Evolutionary conservation across 2,888 invertebrate species (phyloP), one percentile per base, ranked within the genome.

Genomic region (Andricus quercusramuli): DNA sequence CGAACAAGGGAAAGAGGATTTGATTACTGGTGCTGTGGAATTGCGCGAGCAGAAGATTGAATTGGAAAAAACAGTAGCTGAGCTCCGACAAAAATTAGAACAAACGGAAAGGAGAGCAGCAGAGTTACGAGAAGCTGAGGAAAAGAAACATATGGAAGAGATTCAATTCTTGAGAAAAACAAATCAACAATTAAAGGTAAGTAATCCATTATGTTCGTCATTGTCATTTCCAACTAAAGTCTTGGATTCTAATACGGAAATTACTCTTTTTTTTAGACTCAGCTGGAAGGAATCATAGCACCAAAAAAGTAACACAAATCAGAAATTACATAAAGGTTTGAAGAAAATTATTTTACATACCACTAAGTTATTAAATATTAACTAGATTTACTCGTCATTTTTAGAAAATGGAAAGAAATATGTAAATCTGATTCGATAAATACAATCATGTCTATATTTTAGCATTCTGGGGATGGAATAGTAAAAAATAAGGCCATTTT

Each of bases 201-300:
- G 47, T 47, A 3, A 47, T 47, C 4, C 4, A 47, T 15, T 2
- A 47, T 47, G 4, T 47, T 17, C 47, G 17, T 47, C 47, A 15
- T 15, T 47, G 2, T 4, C 47, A 15, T 47, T 47, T 15, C 5
- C 15, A 47, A 15, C 68, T 25, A 68, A 77, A 17, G 32, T 25
- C 59, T 41, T 62, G 29, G 41, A 22, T 80, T 32, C 68, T 59
- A 64, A 56, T 44, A 44, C 66, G 44, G 37, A 68, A 79, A 44
- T 79, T 76, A 47, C n/a, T 29, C 44, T 64, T 85, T 85, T 85
- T 94, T 94, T 90, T 94, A 97, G 97, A 96, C 97, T 68, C 98
- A 98, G 94, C 94, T 98, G 85, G 98, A 98, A 94, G 98, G 98
- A 86, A 98, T 98, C 87, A 98, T 98, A 87, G 97, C 98, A 79